Evolutionary conservation across 2,797 vertebrate genomes (phyloP), one percentile per base, ranked within the genome.

Genomic region (Morelia viridis): DNA sequence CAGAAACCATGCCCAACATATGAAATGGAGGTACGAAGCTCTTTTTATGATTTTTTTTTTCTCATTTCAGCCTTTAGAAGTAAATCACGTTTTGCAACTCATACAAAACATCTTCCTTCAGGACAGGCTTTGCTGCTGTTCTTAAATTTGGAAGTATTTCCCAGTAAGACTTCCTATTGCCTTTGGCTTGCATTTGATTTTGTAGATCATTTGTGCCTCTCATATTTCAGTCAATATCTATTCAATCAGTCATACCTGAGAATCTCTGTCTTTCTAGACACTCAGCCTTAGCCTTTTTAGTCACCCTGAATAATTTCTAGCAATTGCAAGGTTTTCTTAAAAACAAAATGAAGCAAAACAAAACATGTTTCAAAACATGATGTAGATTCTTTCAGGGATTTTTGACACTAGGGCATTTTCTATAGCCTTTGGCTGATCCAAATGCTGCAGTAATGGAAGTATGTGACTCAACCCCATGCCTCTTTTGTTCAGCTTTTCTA

Each of bases 201-300:
- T 94, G 76, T 7, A 92, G n/a, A 64, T 57, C 1, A 71, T 92
- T 94, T 94, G 90, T 17, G 4, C 28, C 85, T 93, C 35, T 94
- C 31, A 4, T 7, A 88, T 94, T 93, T 90, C 57, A 60, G 11
- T 90, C 64, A 86, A 84, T 58, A 93, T 90, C 9, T 90, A 62
- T 95, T 94, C 87, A 92, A 62, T 85, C 71, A 84, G 11, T 90
- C n/a, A 86, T 19, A 58, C 91, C 85, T 91, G 92, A 89, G 41
- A 46, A 91, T 88, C 50, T 90, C 24, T 92, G 1, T 89, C 80
- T 91, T 53, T 93, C 65, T 89, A 93, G 80, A 89, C 31, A 94
- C 31, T 28, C 12, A 93, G 41, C 15, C 4, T 90, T n/a, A 89
- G 80, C 93, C 46, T 50, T 89, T 12, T 94, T 1, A 87, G 0